phyloP scores from a whole-genome alignment of 2,113 vertebrate genomes.

The Chloropsis hardwickii region DNA sequence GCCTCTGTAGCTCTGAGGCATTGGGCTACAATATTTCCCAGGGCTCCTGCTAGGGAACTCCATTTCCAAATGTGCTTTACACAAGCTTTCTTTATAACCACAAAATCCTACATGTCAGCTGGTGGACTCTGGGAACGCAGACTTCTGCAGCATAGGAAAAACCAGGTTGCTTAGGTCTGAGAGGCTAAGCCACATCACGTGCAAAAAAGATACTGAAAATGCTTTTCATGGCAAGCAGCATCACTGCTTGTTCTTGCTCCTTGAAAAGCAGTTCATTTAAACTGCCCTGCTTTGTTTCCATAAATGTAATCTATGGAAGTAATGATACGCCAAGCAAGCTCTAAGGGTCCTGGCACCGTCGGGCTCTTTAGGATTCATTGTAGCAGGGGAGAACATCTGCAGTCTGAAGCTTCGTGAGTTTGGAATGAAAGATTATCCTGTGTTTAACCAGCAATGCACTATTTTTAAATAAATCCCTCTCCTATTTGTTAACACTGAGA shows the following conservation, averaged over 20 bases:
- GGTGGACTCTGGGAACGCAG: background rate
- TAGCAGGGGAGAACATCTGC: constrained; percentile 40
- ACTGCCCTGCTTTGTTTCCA: background rate
- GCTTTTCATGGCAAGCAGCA: background rate
- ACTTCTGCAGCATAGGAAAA: background rate
- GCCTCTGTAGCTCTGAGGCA: background rate
- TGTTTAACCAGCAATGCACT: background rate
- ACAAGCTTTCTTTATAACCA: background rate
- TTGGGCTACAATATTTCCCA: constrained; percentile 8
- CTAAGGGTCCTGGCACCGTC: background rate
- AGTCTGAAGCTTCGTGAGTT: background rate
- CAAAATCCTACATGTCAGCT: background rate
- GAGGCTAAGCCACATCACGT: accelerated
- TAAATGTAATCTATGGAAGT: constrained; percentile 10
- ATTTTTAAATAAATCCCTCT: constrained; percentile 1
- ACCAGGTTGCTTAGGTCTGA: background rate
- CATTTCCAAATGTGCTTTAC: background rate
- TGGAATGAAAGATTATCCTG: background rate
- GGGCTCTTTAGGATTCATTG: constrained; percentile 28
- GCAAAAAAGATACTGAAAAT: background rate
- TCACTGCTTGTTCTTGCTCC: background rate
- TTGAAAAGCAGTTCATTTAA: background rate
- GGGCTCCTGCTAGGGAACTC: background rate
- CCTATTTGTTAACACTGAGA: background rate
- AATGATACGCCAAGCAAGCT: background rate